phyloP scores from a whole-genome alignment of 2,888 invertebrate species.

The Esperia sulphurella region DNA sequence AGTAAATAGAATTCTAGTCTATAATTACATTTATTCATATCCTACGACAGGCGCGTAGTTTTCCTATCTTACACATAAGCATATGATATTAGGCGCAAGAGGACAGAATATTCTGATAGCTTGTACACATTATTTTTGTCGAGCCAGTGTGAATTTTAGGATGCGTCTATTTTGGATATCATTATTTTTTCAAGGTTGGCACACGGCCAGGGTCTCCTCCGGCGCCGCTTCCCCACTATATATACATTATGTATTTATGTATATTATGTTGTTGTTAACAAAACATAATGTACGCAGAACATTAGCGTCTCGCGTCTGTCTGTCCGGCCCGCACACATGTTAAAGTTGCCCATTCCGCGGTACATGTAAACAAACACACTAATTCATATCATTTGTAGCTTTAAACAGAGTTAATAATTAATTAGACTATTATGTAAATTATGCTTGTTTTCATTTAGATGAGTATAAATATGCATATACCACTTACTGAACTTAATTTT shows the following conservation, averaged over 20 bases:
- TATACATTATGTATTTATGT: no score
- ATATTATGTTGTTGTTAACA: conserved; percentile 34
- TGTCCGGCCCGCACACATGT: conserved; percentile 20
- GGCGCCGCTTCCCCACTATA: conserved; percentile 24
- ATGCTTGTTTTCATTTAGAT: no score
- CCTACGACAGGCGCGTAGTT: no score
- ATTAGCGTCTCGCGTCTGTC: conserved; percentile 39
- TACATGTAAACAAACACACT: neutral
- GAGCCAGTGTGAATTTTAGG: conserved; percentile 10
- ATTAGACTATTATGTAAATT: no score
- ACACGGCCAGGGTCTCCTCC: conserved; percentile 33
- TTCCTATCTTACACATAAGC: no score
- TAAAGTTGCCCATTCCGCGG: neutral
- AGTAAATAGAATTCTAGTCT: no score
- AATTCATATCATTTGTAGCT: no score
- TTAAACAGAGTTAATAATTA: no score
- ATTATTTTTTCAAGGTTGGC: conserved; percentile 37
- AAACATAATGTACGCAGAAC: conserved; percentile 29
- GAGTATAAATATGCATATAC: no score
- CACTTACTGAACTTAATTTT: no score
- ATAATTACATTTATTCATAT: no score
- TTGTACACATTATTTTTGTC: conserved; percentile 4
- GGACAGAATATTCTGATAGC: conserved; percentile 2
- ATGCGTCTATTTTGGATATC: conserved; percentile 19
- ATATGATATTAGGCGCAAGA: no score